phyloP scores from a whole-genome alignment of 1,140 invertebrate genomes.

The Kradibia gibbosae region DNA sequence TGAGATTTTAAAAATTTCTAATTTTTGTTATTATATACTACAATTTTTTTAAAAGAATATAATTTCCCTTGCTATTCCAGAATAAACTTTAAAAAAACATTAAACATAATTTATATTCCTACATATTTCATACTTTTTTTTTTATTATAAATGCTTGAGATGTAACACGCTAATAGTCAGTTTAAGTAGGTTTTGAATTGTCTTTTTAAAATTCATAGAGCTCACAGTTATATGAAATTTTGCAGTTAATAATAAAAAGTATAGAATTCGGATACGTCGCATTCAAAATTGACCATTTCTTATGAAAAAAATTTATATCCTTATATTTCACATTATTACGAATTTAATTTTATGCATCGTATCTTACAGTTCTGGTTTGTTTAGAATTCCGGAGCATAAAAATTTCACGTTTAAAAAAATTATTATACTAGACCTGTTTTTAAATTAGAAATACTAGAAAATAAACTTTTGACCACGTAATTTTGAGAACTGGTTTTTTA shows the following conservation, averaged over 20 bases:
- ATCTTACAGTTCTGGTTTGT: not conserved
- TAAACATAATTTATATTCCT: too few relatives aligned
- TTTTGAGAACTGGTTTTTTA: slow-evolving; percentile 15
- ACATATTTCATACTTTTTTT: too few relatives aligned
- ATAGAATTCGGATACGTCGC: not conserved
- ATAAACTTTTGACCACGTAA: slow-evolving; percentile 10
- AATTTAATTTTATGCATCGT: not conserved
- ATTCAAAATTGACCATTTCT: not conserved
- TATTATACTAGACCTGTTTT: not conserved
- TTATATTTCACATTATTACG: not conserved
- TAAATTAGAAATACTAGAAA: slow-evolving; percentile 2
- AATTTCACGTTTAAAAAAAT: not conserved
- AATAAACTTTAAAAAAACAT: too few relatives aligned
- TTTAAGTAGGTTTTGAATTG: not conserved
- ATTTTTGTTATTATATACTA: too few relatives aligned
- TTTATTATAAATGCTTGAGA: too few relatives aligned
- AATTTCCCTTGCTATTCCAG: too few relatives aligned
- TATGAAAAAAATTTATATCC: not conserved
- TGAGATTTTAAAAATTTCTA: too few relatives aligned
- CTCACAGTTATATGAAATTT: not conserved
- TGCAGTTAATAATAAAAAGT: not conserved
- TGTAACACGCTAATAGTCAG: too few relatives aligned
- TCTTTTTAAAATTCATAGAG: not conserved
- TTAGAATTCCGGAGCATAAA: not conserved
- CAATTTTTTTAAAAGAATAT: too few relatives aligned